Evolutionary conservation across 2,113 vertebrate species (phyloP).

Genomic region (Rhagologus leucostigma): DNA sequence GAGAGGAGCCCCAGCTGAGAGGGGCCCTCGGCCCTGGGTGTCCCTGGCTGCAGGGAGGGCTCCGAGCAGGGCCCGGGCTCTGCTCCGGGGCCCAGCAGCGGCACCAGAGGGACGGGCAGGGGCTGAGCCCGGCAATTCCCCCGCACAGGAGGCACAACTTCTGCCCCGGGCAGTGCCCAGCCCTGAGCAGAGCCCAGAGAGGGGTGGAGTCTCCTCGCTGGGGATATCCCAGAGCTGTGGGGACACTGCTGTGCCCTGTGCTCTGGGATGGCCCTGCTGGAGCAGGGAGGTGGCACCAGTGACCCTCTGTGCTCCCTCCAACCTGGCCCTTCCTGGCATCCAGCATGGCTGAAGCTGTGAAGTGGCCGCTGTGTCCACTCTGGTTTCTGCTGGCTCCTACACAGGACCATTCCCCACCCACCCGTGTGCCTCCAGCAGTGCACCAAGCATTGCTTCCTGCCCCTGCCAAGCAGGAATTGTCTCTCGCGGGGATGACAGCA

Average conservation of each 20-base stretch:
- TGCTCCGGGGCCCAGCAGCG: background rate
- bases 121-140: background rate
- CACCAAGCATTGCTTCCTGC: too few relatives aligned
- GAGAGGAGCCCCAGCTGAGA: too few relatives aligned
- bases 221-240: background rate
- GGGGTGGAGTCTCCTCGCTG: background rate
- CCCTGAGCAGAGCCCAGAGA: background rate
- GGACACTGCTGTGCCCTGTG: background rate
- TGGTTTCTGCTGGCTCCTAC: background rate
- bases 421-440: background rate
- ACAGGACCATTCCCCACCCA: fast-evolving
- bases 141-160: background rate
- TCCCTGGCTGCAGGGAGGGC: background rate
- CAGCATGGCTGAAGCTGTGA: background rate
- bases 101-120: background rate
- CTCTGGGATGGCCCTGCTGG: background rate
- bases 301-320: background rate
- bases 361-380: background rate
- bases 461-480: background rate
- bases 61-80: background rate
- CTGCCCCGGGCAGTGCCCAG: background rate
- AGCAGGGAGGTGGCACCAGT: background rate
- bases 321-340: background rate
- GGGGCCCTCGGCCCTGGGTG: too few relatives aligned
- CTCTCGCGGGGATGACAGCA: background rate